Percentiles rank a stretch among this genome's conserved stretches.
phyloP scores from a whole-genome alignment of 2,113 vertebrate species.

The Sander lucioperca region DNA sequence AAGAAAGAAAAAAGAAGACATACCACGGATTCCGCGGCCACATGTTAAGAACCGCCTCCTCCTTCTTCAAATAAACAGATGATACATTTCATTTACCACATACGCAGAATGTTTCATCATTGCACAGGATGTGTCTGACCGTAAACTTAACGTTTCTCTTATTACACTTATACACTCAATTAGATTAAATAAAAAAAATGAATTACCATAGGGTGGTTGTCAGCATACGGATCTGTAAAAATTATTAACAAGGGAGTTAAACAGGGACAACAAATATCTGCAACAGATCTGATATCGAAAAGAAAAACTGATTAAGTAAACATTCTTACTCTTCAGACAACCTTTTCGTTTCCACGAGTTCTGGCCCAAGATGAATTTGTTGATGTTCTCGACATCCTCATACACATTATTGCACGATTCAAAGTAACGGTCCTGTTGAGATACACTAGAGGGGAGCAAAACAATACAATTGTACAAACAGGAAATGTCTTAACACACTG shows the following conservation, averaged over 20 bases:
- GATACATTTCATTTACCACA: conserved; percentile 8
- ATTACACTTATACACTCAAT: background rate
- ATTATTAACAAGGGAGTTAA: background rate
- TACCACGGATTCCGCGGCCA: conserved; percentile 76
- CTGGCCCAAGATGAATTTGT: conserved; percentile 61
- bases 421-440: conserved; percentile 53
- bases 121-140: background rate
- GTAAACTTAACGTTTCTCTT: background rate
- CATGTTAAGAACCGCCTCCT: conserved; percentile 57
- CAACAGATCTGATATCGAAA: background rate
- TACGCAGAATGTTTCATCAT: background rate
- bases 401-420: conserved; percentile 75
- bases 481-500: background rate
- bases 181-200: background rate
- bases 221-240: conserved; percentile 81
- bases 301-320: background rate
- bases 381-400: conserved; percentile 78
- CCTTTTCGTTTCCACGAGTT: conserved; percentile 70
- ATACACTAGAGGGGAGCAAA: conserved; percentile 43
- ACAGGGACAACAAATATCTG: background rate
- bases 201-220: conserved; percentile 68
- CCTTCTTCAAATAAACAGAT: conserved; percentile 70
- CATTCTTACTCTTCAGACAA: conserved; percentile 77
- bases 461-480: background rate
- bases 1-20: conserved; percentile 6